A percentile compares a stretch with the other conserved stretches of the same genome.
Conservation (phyloP, 2,888 invertebrate species). For the Helleia helle region DNA sequence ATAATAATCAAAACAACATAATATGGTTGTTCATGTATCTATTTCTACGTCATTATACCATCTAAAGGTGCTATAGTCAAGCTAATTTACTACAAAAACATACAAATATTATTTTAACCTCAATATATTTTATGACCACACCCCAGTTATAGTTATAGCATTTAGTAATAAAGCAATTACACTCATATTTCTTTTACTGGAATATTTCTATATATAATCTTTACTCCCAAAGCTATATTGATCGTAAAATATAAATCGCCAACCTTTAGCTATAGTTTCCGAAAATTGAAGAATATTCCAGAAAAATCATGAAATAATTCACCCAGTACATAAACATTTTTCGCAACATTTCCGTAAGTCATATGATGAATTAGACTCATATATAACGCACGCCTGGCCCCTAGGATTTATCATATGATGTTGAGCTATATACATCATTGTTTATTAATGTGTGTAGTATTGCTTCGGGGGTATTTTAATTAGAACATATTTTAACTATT, state of each 20-base stretch:
- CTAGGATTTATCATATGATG: background rate
- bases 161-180: background rate
- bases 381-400: conserved; percentile 4
- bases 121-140: background rate
- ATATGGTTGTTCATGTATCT: no score
- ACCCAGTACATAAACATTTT: background rate
- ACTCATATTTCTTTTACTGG: background rate
- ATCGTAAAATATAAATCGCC: background rate
- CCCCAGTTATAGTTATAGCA: background rate
- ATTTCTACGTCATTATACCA: no score
- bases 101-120: background rate
- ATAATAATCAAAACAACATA: no score
- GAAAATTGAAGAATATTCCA: background rate
- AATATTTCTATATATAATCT: no score
- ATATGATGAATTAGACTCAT: conserved; percentile 1
- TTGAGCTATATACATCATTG: background rate
- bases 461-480: no score
- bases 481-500: no score
- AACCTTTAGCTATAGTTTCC: background rate
- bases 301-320: background rate
- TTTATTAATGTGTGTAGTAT: background rate
- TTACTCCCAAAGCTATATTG: background rate
- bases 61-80: no score
- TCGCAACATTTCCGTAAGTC: conserved; percentile 1
- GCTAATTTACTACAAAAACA: background rate